These are phyloP conservation scores for Melanotaenia duboulayi DNA, from an alignment of 2,113 vertebrate species.

Conservation along the genomic window DNA sequence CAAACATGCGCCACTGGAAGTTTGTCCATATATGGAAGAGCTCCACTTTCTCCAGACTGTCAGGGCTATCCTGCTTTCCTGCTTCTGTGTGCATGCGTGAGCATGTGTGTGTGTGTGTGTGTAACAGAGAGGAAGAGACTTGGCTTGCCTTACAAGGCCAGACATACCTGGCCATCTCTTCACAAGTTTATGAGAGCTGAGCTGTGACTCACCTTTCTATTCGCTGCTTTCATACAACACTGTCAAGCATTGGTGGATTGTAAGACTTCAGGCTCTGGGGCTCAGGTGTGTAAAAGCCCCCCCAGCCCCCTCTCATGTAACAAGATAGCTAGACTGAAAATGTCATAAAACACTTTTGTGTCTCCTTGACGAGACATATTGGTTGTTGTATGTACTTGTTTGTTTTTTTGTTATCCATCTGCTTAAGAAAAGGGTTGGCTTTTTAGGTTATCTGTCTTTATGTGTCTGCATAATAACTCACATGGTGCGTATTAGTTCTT, in stretches of 20 bases:
- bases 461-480: too few species aligned
- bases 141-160: conserved; percentile 82
- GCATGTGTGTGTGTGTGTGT: background rate
- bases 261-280: background rate
- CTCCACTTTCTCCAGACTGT: conserved; percentile 68
- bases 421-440: too few species aligned
- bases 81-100: conserved; percentile 6
- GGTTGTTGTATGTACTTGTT: too few species aligned
- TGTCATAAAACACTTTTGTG: background rate
- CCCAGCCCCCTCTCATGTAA: background rate
- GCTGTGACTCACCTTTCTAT: conserved; percentile 55
- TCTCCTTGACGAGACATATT: background rate
- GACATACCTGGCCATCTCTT: conserved; percentile 61
- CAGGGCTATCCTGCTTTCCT: conserved; percentile 50
- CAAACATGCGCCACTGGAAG: conserved; percentile 79
- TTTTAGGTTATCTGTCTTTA: too few species aligned
- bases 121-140: conserved; percentile 25
- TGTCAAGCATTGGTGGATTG: background rate
- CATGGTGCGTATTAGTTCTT: too few species aligned
- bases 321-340: background rate
- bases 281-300: background rate
- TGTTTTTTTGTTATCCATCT: too few species aligned
- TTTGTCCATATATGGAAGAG: conserved; percentile 82
- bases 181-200: conserved; percentile 48
- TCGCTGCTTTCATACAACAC: background rate